Evolutionary conservation across 2,797 vertebrate species (phyloP).

Genomic region (Anisognathus igniventris): DNA sequence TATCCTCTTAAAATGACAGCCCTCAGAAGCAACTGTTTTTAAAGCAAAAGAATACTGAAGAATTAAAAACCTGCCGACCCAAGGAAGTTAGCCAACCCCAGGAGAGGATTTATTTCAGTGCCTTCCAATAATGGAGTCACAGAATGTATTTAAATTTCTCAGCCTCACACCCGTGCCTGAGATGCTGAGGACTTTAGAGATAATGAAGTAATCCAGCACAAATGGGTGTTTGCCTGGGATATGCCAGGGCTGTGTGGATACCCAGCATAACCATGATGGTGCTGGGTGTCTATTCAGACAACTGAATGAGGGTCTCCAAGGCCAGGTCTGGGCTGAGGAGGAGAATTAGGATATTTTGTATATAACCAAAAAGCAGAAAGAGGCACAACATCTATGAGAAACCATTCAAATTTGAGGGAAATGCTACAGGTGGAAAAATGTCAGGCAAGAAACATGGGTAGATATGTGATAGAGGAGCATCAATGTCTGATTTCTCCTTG

Average conservation of each 20-base stretch:
- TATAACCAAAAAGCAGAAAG: neutral
- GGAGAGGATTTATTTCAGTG: slow-evolving; percentile 8
- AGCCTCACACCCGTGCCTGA: neutral
- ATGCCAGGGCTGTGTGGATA: neutral
- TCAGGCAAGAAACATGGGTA: neutral
- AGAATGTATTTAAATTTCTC: neutral
- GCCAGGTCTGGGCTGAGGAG: neutral
- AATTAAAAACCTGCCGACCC: neutral
- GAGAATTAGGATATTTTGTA: neutral
- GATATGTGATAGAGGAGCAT: neutral
- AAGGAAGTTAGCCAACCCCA: neutral
- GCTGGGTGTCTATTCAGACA: neutral
- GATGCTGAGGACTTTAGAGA: neutral
- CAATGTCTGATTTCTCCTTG: neutral
- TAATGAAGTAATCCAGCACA: neutral
- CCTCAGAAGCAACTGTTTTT: slow-evolving; percentile 27
- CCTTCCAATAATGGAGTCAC: neutral
- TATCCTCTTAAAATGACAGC: slow-evolving; percentile 55
- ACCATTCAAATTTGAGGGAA: neutral
- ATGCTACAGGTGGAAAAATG: neutral
- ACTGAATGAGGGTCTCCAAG: neutral
- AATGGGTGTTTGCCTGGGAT: neutral
- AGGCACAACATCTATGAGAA: neutral
- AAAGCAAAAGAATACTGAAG: neutral
- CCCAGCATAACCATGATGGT: neutral